Evolutionary conservation across 2,888 invertebrate species (phyloP), one percentile per base, ranked within the genome.

Genomic region (Cheilosia soror): DNA sequence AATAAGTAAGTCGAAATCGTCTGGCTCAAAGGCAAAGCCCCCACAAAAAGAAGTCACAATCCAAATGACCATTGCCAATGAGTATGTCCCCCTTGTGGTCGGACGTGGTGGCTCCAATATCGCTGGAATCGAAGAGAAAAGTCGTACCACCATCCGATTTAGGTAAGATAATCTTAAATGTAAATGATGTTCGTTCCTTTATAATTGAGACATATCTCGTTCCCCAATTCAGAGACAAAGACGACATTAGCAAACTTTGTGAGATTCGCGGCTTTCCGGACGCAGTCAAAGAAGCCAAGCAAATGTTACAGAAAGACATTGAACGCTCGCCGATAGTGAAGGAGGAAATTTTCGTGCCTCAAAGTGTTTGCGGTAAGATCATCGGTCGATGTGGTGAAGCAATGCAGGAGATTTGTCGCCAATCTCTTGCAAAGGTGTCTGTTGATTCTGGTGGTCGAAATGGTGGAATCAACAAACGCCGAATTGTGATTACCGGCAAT

Each of bases 81-180:
- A 94, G 72, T 93, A 94, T 89, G 94, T 96, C 20, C 94, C 95
- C 6, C 93, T 94, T 69, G 92, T 96, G 73, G 95, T 96, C 88
- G 96, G 98, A 44, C 94, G 96, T 88, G 94, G 94, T 88, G 97
- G 98, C 5, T 92, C 93, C n/a, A 95, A 95, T 89, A 94, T 98
- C 62, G 96, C 96, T 91, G 93, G 94, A 76, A 94, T 98, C 83
- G 95, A 97, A 91, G 94, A 94, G 69, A 94, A 94, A 88, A 95
- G 96, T 0, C 94, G 95, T 44, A 96, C 97, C 4, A 90, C 91
- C 86, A 93, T 94, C 68, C 91, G 93, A 89, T 94, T 93, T 88
- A 89, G 90, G 90, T 92, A 89, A 87, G 88, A 85, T 37, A 37
- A 37, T 11, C 9, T 4, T 11, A 37, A 37, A 37, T 47, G 77